Evolutionary conservation across 1,140 invertebrate genomes (phyloP).

Genomic region (Scylla paramamosain): DNA sequence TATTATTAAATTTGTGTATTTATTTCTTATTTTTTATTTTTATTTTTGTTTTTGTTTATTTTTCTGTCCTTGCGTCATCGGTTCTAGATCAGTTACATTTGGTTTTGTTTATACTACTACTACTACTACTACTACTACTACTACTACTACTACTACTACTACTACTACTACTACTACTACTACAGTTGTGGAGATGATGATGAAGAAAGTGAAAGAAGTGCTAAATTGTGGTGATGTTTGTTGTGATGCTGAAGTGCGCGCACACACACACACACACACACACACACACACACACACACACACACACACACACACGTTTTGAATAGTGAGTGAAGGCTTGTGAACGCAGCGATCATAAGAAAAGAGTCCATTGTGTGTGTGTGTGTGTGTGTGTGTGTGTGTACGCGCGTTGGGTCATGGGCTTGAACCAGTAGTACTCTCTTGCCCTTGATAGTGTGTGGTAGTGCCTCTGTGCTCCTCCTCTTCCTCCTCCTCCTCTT

Average conservation of each 20-base stretch:
- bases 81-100: too few species aligned
- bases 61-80: too few species aligned
- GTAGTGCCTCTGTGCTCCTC: not conserved
- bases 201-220: not conserved
- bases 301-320: not conserved
- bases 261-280: not conserved
- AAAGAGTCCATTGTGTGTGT: not conserved
- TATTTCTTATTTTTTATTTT: too few species aligned
- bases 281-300: not conserved
- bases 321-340: constrained; percentile 18
- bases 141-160: too few species aligned
- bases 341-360: not conserved
- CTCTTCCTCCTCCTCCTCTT: not conserved
- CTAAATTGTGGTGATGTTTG: not conserved
- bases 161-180: too few species aligned
- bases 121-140: too few species aligned
- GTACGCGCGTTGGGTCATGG: not conserved
- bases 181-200: not conserved
- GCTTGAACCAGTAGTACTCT: not conserved
- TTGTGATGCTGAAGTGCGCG: not conserved
- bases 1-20: not conserved
- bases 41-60: too few species aligned
- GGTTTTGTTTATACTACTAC: too few species aligned
- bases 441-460: not conserved
- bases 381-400: not conserved